phyloP scores from a whole-genome alignment of 2,113 vertebrate genomes.

The Corythoichthys haematopterus region DNA sequence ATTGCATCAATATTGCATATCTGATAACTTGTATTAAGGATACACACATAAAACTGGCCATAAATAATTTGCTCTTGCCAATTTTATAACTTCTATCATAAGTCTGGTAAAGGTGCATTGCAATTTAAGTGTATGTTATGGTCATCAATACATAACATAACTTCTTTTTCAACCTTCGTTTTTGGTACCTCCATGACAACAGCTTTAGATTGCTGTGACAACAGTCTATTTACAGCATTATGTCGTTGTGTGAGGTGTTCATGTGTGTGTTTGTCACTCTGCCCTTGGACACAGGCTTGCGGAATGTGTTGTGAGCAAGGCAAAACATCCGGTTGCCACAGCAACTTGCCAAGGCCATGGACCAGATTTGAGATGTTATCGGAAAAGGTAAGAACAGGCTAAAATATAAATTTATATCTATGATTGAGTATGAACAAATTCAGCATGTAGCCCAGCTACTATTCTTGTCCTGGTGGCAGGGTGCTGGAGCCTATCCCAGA shows the following conservation, averaged over 20 bases:
- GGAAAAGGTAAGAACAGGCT: slow-evolving; percentile 23
- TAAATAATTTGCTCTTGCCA: not conserved
- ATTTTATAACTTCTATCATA: not conserved
- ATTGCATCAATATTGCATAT: not conserved
- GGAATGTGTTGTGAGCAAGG: slow-evolving; percentile 68
- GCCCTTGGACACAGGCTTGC: slow-evolving; percentile 60
- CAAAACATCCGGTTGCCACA: slow-evolving; percentile 69
- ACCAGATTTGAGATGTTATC: slow-evolving; percentile 32
- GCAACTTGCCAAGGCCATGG: slow-evolving; percentile 54
- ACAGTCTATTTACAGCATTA: slow-evolving; percentile 39
- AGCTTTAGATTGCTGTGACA: slow-evolving; percentile 40
- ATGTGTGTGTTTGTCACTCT: slow-evolving; percentile 44
- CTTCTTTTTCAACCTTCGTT: not conserved
- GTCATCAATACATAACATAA: not conserved
- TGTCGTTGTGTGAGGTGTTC: slow-evolving; percentile 29
- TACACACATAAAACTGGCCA: not conserved
- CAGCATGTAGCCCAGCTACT: no score
- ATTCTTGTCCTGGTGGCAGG: no score
- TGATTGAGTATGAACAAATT: not conserved
- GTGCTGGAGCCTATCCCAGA: no score
- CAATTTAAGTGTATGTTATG: not conserved
- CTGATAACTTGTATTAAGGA: not conserved
- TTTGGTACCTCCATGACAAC: slow-evolving; percentile 23
- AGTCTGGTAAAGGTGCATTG: not conserved
- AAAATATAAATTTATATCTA: not conserved